A percentile compares a stretch with the other conserved stretches of the same genome.
Conservation (phyloP, 37 sponge, comb jelly and placozoan species). For the Agelas oroides region DNA sequence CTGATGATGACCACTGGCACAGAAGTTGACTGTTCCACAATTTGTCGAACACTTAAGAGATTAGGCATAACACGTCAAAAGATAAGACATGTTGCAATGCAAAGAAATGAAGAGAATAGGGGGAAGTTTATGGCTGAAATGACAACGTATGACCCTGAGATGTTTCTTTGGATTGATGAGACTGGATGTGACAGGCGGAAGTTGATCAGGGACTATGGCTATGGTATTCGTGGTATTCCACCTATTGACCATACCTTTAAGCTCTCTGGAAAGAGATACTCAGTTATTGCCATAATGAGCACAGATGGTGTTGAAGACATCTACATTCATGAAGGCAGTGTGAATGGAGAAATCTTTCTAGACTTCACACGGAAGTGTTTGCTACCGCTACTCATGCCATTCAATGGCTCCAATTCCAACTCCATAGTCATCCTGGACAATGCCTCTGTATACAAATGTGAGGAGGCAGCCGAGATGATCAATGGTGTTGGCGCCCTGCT, state of each 20-base stretch:
- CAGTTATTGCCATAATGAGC: background rate
- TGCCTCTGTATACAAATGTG: background rate
- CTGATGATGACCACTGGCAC: slow-evolving; percentile 6
- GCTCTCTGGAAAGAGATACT: background rate
- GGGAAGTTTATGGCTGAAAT: too few relatives aligned
- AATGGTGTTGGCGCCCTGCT: slow-evolving; percentile 4
- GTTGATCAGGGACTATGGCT: slow-evolving; percentile 9
- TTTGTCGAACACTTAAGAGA: background rate
- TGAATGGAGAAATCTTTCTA: slow-evolving; percentile 15
- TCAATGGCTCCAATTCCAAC: background rate
- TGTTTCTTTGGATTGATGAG: slow-evolving; percentile 18
- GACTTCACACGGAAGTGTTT: background rate
- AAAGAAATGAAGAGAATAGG: too few relatives aligned
- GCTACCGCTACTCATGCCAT: slow-evolving; percentile 3
- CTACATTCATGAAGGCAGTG: background rate
- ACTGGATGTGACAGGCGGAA: background rate
- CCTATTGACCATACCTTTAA: background rate
- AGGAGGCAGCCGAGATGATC: background rate
- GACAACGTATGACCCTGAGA: too few relatives aligned
- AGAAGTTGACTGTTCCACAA: slow-evolving; percentile 1
- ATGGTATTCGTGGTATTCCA: background rate
- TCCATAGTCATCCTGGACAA: background rate
- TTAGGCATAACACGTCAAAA: slow-evolving; percentile 1
- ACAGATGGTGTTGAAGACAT: slow-evolving; percentile 1
- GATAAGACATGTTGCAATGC: too few relatives aligned